phyloP scores from a whole-genome alignment of 2,888 invertebrate species.

The Hypsopygia costalis region DNA sequence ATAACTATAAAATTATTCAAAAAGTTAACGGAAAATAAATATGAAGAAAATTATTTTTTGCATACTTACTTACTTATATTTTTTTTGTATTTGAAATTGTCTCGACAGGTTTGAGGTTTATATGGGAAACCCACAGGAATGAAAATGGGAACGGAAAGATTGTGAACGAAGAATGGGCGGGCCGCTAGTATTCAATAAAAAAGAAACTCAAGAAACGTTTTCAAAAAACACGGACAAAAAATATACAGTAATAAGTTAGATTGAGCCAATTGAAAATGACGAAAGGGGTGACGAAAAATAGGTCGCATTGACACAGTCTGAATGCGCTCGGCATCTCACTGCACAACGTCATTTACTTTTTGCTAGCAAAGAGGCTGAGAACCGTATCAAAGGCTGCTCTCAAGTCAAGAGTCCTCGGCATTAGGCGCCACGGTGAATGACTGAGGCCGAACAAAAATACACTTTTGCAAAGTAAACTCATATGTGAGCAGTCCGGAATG shows the following conservation, averaged over 20 bases:
- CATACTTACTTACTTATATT: too few relatives aligned
- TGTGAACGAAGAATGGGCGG: too few relatives aligned
- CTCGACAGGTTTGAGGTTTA: too few relatives aligned
- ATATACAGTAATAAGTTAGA: not conserved
- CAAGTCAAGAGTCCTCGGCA: slow-evolving; percentile 24
- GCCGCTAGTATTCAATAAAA: too few relatives aligned
- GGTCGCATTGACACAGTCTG: slow-evolving; percentile 31
- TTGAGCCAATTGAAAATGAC: not conserved
- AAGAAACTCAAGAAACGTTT: too few relatives aligned
- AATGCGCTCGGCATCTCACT: slow-evolving; percentile 28
- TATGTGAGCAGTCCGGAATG: slow-evolving; percentile 21
- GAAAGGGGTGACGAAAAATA: slow-evolving; percentile 26
- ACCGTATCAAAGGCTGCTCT: slow-evolving; percentile 19
- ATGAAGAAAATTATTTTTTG: too few relatives aligned
- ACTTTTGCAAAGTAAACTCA: slow-evolving; percentile 27
- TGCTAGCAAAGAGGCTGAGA: slow-evolving; percentile 31
- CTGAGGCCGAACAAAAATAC: slow-evolving; percentile 28
- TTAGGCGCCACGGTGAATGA: slow-evolving; percentile 29
- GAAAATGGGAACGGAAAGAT: too few relatives aligned
- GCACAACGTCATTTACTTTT: slow-evolving; percentile 42
- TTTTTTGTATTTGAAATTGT: too few relatives aligned
- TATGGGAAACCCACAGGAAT: too few relatives aligned
- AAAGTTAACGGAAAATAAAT: too few relatives aligned
- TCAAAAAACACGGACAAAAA: too few relatives aligned
- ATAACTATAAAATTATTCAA: too few relatives aligned